Conservation (phyloP, 53 echinoderm and acorn worm genomes). For the Zoroaster sp. region DNA sequence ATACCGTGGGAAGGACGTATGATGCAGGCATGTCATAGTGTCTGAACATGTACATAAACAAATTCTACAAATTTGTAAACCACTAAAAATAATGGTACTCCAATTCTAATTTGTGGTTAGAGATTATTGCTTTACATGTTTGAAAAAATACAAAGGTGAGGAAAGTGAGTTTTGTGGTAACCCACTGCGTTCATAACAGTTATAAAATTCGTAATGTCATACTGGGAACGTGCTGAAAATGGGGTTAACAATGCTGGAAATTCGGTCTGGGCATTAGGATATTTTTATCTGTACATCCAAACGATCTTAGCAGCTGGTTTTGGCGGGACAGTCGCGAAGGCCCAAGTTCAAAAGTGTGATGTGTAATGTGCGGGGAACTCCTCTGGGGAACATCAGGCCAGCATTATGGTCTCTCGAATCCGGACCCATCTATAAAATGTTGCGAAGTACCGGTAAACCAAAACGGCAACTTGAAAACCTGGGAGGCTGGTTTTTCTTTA, state of each 20-base stretch:
- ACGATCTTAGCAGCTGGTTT: constrained; percentile 41
- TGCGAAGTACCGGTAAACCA: not conserved
- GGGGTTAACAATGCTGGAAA: constrained; percentile 48
- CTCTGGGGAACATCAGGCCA: not conserved
- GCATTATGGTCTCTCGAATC: constrained; percentile 19
- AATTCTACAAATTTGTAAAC: too few species aligned
- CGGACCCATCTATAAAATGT: constrained; percentile 33
- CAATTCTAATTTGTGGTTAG: not conserved
- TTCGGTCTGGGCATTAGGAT: constrained; percentile 19
- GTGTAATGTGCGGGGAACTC: constrained; percentile 9
- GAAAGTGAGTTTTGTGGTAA: not conserved
- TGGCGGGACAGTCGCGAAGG: not conserved
- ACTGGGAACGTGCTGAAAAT: constrained; percentile 24
- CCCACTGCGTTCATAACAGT: not conserved
- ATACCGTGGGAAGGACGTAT: too few species aligned
- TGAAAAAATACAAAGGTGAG: not conserved
- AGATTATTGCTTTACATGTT: not conserved
- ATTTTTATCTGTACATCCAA: constrained; percentile 31
- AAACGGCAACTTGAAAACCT: not conserved
- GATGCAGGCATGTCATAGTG: too few species aligned
- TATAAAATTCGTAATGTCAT: not conserved
- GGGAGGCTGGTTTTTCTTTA: not conserved
- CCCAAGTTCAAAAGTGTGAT: constrained; percentile 51
- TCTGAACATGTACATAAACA: too few species aligned
- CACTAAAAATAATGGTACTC: too few species aligned